A percentile compares a stretch with the other conserved stretches of the same genome.
Evolutionary conservation across 2,888 invertebrate species (phyloP).

Genomic region (Mesorhabditis sp.): DNA sequence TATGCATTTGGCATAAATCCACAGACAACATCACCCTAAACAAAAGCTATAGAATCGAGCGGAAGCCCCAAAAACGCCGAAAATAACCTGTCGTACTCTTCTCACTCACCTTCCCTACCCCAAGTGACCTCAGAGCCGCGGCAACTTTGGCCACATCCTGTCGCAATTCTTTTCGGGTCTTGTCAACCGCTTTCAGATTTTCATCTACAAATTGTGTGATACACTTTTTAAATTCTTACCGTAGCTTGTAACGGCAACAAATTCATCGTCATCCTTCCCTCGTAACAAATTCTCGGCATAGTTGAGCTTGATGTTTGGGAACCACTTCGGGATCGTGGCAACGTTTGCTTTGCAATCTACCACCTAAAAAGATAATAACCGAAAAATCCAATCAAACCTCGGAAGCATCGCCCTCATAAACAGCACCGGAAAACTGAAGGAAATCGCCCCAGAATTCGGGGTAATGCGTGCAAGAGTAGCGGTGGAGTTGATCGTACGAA

Average conservation of each 20-base stretch:
- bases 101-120: neutral
- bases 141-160: neutral
- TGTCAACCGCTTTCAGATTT: neutral
- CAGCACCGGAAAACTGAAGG: slow-evolving; percentile 59
- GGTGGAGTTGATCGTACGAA: slow-evolving; percentile 61
- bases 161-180: neutral
- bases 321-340: slow-evolving; percentile 64
- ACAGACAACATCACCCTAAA: slow-evolving; percentile 62
- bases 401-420: neutral
- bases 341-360: slow-evolving; percentile 60
- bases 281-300: slow-evolving; percentile 64
- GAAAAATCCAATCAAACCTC: slow-evolving; percentile 7
- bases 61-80: neutral
- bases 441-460: slow-evolving; percentile 63
- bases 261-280: slow-evolving; percentile 31
- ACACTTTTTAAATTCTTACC: neutral
- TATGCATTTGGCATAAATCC: slow-evolving; percentile 64
- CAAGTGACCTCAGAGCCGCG: neutral
- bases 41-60: slow-evolving; percentile 19
- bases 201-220: neutral
- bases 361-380: slow-evolving; percentile 52
- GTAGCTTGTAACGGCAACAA: slow-evolving; percentile 16
- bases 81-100: neutral
- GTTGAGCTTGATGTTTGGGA: slow-evolving; percentile 62
- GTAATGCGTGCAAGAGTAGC: slow-evolving; percentile 63